phyloP scores from a whole-genome alignment of 2,888 invertebrate species.

The Sisyra terminalis region DNA sequence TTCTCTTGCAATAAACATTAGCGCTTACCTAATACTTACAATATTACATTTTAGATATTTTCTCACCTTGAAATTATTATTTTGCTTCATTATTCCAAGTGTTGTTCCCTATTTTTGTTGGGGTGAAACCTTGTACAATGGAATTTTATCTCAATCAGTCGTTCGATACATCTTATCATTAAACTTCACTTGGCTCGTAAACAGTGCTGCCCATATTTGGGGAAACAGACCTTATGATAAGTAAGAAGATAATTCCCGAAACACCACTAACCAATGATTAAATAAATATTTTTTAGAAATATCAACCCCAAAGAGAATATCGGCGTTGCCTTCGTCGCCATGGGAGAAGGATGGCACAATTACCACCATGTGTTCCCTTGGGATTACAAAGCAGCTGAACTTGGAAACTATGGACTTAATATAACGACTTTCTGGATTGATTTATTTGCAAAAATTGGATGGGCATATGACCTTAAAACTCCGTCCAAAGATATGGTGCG shows the following conservation, averaged over 20 bases:
- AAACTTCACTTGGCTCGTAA: conserved; percentile 81
- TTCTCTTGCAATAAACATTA: too few species aligned
- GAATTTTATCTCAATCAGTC: conserved; percentile 46
- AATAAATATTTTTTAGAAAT: conserved; percentile 39
- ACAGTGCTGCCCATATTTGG: conserved; percentile 72
- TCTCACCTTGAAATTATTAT: conserved; percentile 39
- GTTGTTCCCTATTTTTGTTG: conserved; percentile 50
- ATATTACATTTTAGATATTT: conserved; percentile 38
- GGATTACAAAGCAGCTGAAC: conserved; percentile 83
- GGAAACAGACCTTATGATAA: conserved; percentile 56
- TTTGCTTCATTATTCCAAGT: conserved; percentile 59
- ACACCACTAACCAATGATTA: background rate
- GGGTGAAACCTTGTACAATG: conserved; percentile 48
- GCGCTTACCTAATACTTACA: too few species aligned
- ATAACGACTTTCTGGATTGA: conserved; percentile 53
- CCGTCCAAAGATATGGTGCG: conserved; percentile 38
- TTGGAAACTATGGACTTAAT: conserved; percentile 45
- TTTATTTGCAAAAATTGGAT: conserved; percentile 46
- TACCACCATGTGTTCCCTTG: conserved; percentile 90
- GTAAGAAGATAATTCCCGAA: conserved; percentile 26
- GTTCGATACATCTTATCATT: conserved; percentile 57
- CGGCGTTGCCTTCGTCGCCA: conserved; percentile 50
- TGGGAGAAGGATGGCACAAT: conserved; percentile 88
- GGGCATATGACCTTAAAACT: conserved; percentile 60
- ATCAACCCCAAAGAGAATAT: conserved; percentile 69